Evolutionary conservation across 2,888 invertebrate species (phyloP).

Genomic region (Xestobium rufovillosum): DNA sequence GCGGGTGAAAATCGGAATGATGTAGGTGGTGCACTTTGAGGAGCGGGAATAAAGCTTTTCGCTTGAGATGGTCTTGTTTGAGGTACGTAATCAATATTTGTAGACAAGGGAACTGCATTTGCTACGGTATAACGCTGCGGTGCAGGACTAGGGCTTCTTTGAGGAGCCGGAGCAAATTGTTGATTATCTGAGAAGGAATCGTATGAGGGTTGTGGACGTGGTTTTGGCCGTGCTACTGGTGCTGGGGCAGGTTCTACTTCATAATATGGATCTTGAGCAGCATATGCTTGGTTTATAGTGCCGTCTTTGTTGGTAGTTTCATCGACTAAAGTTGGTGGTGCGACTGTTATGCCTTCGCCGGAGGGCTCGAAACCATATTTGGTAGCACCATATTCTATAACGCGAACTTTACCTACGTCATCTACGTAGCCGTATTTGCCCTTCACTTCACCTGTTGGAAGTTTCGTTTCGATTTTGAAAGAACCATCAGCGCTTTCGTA

Average conservation of each 20-base stretch:
- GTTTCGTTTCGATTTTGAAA: conserved; percentile 84
- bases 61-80: conserved; percentile 35
- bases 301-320: conserved; percentile 46
- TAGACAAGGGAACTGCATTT: conserved; percentile 10
- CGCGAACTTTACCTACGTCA: conserved; percentile 70
- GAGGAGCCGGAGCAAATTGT: conserved; percentile 27
- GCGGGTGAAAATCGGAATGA: conserved; percentile 23
- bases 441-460: conserved; percentile 73
- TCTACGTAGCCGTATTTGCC: conserved; percentile 89
- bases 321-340: conserved; percentile 55
- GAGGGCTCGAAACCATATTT: conserved; percentile 81
- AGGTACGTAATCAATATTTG: conserved; percentile 31
- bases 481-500: conserved; percentile 84
- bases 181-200: conserved; percentile 28
- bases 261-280: conserved; percentile 38
- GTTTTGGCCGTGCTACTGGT: conserved; percentile 30
- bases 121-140: conserved; percentile 16
- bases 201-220: conserved; percentile 27
- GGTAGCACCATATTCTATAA: conserved; percentile 83
- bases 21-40: conserved; percentile 26
- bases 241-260: conserved; percentile 23
- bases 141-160: conserved; percentile 18
- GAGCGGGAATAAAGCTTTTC: conserved; percentile 30
- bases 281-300: conserved; percentile 39
- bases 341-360: conserved; percentile 79